A percentile compares a stretch with the other conserved stretches of the same genome.
phyloP scores from a whole-genome alignment of 2,888 invertebrate genomes.

The Lithophane socia region DNA sequence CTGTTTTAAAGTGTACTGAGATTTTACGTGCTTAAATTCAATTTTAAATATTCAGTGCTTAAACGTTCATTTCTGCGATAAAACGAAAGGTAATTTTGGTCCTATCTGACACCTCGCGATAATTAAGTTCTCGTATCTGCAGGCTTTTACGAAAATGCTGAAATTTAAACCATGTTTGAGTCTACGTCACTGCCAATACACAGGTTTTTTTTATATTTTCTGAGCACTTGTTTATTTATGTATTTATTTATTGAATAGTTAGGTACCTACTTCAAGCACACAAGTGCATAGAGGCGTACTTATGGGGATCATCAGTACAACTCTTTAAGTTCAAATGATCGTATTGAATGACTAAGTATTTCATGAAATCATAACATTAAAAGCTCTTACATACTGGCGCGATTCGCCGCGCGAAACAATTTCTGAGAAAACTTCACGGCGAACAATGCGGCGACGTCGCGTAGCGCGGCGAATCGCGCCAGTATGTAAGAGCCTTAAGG shows the following conservation, averaged over 20 bases:
- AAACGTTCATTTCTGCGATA: constrained; percentile 16
- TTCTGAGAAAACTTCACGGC: too few species aligned
- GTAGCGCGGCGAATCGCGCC: too few species aligned
- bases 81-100: constrained; percentile 14
- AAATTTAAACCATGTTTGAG: constrained; percentile 5
- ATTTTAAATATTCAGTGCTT: constrained; percentile 20
- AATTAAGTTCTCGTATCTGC: constrained; percentile 22
- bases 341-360: not conserved
- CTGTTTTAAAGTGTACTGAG: not conserved
- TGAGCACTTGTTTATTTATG: not conserved
- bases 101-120: constrained; percentile 14
- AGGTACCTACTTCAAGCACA: not conserved
- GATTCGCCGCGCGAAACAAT: too few species aligned
- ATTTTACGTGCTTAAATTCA: constrained; percentile 4
- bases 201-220: not conserved
- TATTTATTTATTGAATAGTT: not conserved
- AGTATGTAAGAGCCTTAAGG: too few species aligned
- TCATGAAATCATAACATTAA: not conserved
- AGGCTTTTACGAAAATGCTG: not conserved
- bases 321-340: not conserved
- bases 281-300: not conserved
- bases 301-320: not conserved
- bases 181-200: not conserved
- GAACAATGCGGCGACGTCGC: too few species aligned
- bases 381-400: too few species aligned